Conservation (phyloP, 2,888 invertebrate genomes). For the Panzeria rudis region DNA sequence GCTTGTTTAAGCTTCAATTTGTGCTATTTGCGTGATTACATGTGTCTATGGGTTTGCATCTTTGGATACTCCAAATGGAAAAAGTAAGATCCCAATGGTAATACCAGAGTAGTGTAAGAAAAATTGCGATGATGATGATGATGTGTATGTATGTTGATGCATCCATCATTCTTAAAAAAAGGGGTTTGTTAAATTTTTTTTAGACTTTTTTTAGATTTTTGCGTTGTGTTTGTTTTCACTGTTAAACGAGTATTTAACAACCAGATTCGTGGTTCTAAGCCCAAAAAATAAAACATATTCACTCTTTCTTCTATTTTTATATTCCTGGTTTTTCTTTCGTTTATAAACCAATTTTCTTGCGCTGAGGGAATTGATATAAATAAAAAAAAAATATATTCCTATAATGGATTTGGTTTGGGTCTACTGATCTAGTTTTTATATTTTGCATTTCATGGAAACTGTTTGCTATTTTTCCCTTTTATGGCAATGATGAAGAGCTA, state of each 20-base stretch:
- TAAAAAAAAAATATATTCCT: constrained; percentile 26
- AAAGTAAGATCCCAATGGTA: constrained; percentile 58
- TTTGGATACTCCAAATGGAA: constrained; percentile 45
- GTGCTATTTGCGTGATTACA: constrained; percentile 71
- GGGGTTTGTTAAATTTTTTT: not conserved
- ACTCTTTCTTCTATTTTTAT: constrained; percentile 6
- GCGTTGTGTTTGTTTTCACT: constrained; percentile 4
- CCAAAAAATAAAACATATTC: constrained; percentile 39
- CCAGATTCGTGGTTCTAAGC: constrained; percentile 65
- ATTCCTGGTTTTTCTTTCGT: constrained; percentile 4
- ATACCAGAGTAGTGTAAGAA: constrained; percentile 29
- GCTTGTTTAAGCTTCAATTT: constrained; percentile 72
- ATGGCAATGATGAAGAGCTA: not conserved
- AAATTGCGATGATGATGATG: constrained; percentile 14
- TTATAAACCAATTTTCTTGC: constrained; percentile 4
- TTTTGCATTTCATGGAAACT: constrained; percentile 9
- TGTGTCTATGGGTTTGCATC: constrained; percentile 65
- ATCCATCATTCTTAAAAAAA: constrained; percentile 15
- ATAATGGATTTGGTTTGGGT: constrained; percentile 48
- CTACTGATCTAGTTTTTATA: constrained; percentile 41
- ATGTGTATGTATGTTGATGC: constrained; percentile 13
- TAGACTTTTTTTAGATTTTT: not conserved
- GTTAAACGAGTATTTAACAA: constrained; percentile 50
- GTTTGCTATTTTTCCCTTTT: not conserved
- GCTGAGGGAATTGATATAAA: not conserved